phyloP scores from a whole-genome alignment of 2,797 vertebrate genomes.

The Halcyon leucocephala region DNA sequence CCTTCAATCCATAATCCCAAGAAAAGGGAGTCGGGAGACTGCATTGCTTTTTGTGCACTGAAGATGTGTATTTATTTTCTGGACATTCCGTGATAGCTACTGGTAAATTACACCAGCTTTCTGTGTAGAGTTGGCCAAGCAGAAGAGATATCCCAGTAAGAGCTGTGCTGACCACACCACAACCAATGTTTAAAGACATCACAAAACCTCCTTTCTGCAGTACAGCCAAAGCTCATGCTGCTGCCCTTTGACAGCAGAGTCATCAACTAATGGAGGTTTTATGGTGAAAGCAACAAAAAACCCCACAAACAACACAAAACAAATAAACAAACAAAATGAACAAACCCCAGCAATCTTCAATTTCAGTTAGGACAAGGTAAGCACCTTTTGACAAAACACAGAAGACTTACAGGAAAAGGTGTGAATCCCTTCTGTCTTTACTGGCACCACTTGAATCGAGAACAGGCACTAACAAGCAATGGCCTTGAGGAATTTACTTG shows the following conservation, averaged over 20 bases:
- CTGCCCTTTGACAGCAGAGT: not conserved
- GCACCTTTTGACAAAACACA: conserved; percentile 31
- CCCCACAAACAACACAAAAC: not conserved
- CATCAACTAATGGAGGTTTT: not conserved
- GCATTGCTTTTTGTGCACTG: not conserved
- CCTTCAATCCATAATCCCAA: not conserved
- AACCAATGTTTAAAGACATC: not conserved
- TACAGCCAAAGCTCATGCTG: not conserved
- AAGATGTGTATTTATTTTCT: not conserved
- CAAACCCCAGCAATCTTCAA: not conserved
- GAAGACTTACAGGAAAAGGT: conserved; percentile 74
- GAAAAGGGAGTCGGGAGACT: not conserved
- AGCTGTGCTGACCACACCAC: not conserved
- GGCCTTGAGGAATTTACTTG: conserved; percentile 70
- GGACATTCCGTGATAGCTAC: not conserved
- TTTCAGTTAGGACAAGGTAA: not conserved
- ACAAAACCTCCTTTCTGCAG: not conserved
- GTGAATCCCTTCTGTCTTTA: conserved; percentile 61
- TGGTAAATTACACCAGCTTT: not conserved
- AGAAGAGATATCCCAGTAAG: not conserved
- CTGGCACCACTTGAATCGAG: conserved; percentile 77
- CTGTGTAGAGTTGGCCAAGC: not conserved
- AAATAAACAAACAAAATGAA: not conserved
- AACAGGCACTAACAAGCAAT: conserved; percentile 77
- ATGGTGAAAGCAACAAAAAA: not conserved